A percentile compares a stretch with the other conserved stretches of the same genome.
phyloP scores from a whole-genome alignment of 2,113 vertebrate genomes.

The Crotophaga sulcirostris region DNA sequence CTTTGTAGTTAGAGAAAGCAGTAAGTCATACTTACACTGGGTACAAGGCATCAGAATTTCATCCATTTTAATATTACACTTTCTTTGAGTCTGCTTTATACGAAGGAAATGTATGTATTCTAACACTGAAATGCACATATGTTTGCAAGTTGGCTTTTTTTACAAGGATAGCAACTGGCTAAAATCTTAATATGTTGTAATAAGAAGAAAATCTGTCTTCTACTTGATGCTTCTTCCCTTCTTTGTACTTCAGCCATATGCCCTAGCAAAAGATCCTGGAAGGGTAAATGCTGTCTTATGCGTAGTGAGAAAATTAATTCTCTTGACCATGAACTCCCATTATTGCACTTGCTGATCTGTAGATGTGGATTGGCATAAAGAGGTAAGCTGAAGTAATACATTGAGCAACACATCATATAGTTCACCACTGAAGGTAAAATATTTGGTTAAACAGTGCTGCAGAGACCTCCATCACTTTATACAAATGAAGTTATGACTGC shows the following conservation, averaged over 20 bases:
- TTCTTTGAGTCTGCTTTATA: background rate
- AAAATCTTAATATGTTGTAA: background rate
- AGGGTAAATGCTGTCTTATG: background rate
- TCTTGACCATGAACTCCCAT: background rate
- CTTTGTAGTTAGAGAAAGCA: background rate
- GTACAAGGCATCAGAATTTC: background rate
- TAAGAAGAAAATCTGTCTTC: background rate
- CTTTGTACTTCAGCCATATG: background rate
- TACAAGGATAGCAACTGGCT: background rate
- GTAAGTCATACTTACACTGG: background rate
- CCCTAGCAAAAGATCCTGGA: background rate
- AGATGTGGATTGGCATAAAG: background rate
- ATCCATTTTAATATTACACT: background rate
- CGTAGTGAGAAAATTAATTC: background rate
- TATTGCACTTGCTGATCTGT: background rate
- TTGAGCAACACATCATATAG: background rate
- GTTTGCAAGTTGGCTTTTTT: background rate
- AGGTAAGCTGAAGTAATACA: background rate
- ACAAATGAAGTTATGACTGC: background rate
- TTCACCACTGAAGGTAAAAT: background rate
- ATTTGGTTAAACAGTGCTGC: background rate
- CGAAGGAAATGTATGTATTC: background rate
- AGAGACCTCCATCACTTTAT: background rate
- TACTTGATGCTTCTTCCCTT: background rate
- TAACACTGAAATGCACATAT: background rate